These are phyloP conservation scores for Prunella fulvescens DNA, from an alignment of 2,113 vertebrate species.

Conservation along the genomic window DNA sequence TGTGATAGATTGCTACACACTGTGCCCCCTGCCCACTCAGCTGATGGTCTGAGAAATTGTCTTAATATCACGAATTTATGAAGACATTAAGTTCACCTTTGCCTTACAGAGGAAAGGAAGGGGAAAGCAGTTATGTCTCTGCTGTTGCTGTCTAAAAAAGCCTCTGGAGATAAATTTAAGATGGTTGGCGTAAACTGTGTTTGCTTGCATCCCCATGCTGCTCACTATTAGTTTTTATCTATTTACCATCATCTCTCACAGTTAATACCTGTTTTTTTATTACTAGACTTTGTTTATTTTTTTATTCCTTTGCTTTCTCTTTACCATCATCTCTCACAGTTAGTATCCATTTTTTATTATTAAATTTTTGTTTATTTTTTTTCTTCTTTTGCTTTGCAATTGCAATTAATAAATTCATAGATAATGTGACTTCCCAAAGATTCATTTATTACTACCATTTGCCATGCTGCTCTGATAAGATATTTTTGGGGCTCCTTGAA, in stretches of 20 bases:
- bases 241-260: not conserved
- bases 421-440: not conserved
- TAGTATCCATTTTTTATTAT: not conserved
- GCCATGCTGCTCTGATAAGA: not conserved
- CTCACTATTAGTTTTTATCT: not conserved
- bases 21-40: not conserved
- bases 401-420: not conserved
- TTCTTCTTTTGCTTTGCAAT: not conserved
- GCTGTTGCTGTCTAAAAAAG: slow-evolving; percentile 1
- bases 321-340: no score
- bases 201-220: not conserved
- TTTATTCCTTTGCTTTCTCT: not conserved
- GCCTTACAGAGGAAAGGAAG: not conserved
- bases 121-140: not conserved
- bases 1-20: not conserved
- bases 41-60: not conserved
- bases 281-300: not conserved
- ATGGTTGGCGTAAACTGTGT: not conserved
- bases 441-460: not conserved
- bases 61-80: not conserved
- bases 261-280: not conserved
- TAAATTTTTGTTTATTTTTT: not conserved
- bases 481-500: not conserved
- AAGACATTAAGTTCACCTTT: not conserved
- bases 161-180: not conserved